A percentile compares a stretch with the other conserved stretches of the same genome.
These are phyloP conservation scores for Pachyseris speciosa DNA, from an alignment of 64 coral and sea anemone genomes.

Conservation along the genomic window DNA sequence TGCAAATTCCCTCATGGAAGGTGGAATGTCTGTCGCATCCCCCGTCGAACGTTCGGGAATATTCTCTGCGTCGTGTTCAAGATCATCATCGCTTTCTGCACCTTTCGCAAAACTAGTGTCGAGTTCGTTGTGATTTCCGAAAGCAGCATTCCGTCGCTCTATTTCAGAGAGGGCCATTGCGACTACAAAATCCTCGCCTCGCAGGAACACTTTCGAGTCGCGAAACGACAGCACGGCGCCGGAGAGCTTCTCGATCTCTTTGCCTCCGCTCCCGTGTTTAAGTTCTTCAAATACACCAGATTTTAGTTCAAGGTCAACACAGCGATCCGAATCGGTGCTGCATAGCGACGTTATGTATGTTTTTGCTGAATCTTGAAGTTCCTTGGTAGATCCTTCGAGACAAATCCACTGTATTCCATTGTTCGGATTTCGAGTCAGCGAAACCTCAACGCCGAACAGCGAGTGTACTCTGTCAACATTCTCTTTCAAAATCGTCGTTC, in stretches of 20 bases:
- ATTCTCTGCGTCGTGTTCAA: neutral
- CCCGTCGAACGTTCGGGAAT: neutral
- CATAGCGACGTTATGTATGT: slow-evolving; percentile 24
- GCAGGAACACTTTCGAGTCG: neutral
- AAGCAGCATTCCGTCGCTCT: neutral
- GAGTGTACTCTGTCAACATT: neutral
- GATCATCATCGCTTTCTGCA: neutral
- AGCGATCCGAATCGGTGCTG: neutral
- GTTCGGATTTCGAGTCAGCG: neutral
- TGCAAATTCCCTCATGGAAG: slow-evolving; percentile 64
- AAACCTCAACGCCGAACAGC: neutral
- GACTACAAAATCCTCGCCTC: neutral
- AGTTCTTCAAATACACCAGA: neutral
- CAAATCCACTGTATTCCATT: slow-evolving; percentile 22
- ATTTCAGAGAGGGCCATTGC: neutral
- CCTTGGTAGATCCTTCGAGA: neutral
- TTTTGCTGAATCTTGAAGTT: neutral
- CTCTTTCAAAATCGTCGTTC: slow-evolving; percentile 10
- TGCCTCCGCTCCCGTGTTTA: neutral
- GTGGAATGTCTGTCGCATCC: slow-evolving; percentile 10
- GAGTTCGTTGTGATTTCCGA: neutral
- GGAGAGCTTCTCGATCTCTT: neutral
- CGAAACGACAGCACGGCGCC: slow-evolving; percentile 28
- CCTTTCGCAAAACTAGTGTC: neutral
- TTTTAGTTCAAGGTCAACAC: neutral